These are phyloP conservation scores for Caerostris extrusa DNA, from an alignment of 1,140 invertebrate genomes.

Conservation along the genomic window DNA sequence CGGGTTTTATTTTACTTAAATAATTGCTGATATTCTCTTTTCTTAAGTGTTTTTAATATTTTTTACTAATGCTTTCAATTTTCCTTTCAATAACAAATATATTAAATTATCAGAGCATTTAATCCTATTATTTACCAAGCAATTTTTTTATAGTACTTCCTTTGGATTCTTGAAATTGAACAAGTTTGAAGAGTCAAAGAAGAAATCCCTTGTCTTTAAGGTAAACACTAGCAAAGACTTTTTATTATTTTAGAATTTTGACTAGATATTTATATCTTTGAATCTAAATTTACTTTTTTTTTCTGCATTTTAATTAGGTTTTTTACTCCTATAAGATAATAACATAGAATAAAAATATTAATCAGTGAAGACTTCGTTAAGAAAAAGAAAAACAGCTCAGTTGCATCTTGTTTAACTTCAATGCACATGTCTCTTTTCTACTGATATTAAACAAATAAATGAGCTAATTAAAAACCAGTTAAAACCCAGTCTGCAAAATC, in stretches of 20 bases:
- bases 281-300: neutral
- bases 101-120: neutral
- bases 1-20: too few relatives aligned
- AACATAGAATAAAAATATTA: too few relatives aligned
- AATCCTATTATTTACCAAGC: too few relatives aligned
- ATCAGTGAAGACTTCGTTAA: too few relatives aligned
- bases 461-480: too few relatives aligned
- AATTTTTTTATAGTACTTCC: conserved; percentile 87
- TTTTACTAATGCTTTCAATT: neutral
- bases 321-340: neutral
- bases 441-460: too few relatives aligned
- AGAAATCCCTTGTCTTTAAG: conserved; percentile 89
- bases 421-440: too few relatives aligned
- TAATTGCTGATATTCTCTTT: too few relatives aligned
- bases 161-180: conserved; percentile 92
- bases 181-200: conserved; percentile 88
- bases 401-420: too few relatives aligned
- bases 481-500: too few relatives aligned
- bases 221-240: conserved; percentile 80
- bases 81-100: neutral
- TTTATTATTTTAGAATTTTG: neutral
- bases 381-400: too few relatives aligned
- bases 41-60: neutral
- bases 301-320: neutral
- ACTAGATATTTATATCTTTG: neutral